Percentiles rank a stretch among this genome's conserved stretches.
Conservation (phyloP, 2,113 vertebrate species). For the Cisticola juncidis region DNA sequence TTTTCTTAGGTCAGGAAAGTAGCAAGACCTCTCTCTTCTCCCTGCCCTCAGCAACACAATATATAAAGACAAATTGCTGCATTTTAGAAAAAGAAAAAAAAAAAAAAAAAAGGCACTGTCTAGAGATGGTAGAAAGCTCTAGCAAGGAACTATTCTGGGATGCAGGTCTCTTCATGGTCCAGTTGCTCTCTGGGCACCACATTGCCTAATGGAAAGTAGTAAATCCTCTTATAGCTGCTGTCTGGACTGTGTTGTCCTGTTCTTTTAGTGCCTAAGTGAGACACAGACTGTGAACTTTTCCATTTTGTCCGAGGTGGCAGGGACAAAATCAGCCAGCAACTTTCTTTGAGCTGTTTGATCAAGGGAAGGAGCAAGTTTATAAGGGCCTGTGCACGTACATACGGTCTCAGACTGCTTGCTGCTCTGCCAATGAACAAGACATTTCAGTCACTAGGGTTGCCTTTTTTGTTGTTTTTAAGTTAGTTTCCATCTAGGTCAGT, state of each 20-base stretch:
- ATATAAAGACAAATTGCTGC: conserved; percentile 2
- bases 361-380: neutral
- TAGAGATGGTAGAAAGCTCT: neutral
- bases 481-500: neutral
- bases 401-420: neutral
- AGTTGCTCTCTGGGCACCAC: neutral
- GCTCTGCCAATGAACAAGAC: neutral
- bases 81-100: neutral
- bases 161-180: neutral
- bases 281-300: neutral
- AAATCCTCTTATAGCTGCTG: conserved; percentile 17
- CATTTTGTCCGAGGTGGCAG: neutral
- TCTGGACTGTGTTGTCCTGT: neutral
- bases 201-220: neutral
- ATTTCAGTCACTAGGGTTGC: neutral
- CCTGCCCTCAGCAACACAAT: neutral
- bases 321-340: neutral
- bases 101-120: neutral
- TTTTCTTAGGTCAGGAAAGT: neutral
- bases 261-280: neutral
- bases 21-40: neutral
- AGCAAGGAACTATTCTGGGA: neutral
- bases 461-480: neutral
- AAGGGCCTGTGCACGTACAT: accelerated
- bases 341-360: neutral